These are phyloP conservation scores for Catocala fraxini DNA, from an alignment of 2,888 invertebrate species.

Conservation along the genomic window DNA sequence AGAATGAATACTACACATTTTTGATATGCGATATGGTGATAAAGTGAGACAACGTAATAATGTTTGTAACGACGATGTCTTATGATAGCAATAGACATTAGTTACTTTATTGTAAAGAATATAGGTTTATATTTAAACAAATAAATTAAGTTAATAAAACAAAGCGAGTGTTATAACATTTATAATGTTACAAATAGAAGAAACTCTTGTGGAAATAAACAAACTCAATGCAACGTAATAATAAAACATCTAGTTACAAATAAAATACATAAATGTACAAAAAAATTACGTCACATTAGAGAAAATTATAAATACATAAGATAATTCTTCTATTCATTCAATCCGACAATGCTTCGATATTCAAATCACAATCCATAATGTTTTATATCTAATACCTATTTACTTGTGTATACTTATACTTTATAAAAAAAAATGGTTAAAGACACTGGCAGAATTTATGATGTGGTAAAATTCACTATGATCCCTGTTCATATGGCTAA, in stretches of 20 bases:
- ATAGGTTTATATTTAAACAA: neutral
- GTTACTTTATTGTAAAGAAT: too few relatives aligned
- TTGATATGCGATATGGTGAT: too few relatives aligned
- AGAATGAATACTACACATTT: too few relatives aligned
- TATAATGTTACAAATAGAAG: constrained; percentile 56
- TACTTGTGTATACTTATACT: constrained; percentile 18
- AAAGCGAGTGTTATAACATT: constrained; percentile 40
- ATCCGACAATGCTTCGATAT: constrained; percentile 17
- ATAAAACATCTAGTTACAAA: constrained; percentile 47
- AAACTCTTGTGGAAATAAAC: constrained; percentile 51
- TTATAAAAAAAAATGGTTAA: constrained; percentile 4
- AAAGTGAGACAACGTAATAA: too few relatives aligned
- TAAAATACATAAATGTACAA: constrained; percentile 48
- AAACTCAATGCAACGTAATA: constrained; percentile 52
- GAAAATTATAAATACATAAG: constrained; percentile 43
- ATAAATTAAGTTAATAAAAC: constrained; percentile 39
- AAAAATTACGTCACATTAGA: constrained; percentile 44
- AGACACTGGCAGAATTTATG: neutral
- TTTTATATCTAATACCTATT: neutral
- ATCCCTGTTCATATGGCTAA: neutral
- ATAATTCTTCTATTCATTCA: constrained; percentile 28
- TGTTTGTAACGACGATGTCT: too few relatives aligned
- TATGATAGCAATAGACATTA: too few relatives aligned
- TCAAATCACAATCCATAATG: neutral
- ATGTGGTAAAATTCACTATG: neutral